A percentile compares a stretch with the other conserved stretches of the same genome.
These are phyloP conservation scores for Megaustenia siamemsis DNA, from an alignment of 2,888 invertebrate species.

Conservation along the genomic window DNA sequence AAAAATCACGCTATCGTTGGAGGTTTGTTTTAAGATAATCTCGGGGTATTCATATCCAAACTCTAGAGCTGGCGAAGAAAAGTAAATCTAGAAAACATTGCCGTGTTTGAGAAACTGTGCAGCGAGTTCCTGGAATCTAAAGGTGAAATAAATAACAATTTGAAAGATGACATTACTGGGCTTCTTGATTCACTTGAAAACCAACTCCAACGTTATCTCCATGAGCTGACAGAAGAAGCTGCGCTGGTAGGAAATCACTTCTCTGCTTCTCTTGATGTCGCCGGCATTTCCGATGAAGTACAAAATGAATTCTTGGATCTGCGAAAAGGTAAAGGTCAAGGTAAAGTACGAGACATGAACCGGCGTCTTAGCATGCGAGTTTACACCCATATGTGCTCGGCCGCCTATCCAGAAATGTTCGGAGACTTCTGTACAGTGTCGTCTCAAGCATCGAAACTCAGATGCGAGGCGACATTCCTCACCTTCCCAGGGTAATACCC, in stretches of 20 bases:
- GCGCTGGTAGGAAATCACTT: not conserved
- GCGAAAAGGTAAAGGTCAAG: too few relatives aligned
- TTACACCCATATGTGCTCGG: too few relatives aligned
- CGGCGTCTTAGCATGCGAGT: too few relatives aligned
- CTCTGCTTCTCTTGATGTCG: not conserved
- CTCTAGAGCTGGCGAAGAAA: not conserved
- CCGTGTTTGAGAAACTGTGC: not conserved
- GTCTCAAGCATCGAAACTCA: too few relatives aligned
- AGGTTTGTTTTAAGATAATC: too few relatives aligned
- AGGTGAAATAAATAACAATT: not conserved
- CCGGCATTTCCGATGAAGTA: not conserved
- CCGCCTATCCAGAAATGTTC: too few relatives aligned
- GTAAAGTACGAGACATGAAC: too few relatives aligned
- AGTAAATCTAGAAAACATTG: slow-evolving; percentile 1
- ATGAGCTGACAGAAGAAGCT: not conserved
- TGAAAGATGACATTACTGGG: not conserved
- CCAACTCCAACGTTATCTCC: not conserved
- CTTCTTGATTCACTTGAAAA: not conserved
- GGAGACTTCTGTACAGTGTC: too few relatives aligned
- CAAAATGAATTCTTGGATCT: slow-evolving; percentile 4
- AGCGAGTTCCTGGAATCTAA: not conserved
- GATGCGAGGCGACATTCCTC: too few relatives aligned
- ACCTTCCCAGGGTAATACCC: too few relatives aligned
- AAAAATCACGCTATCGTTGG: too few relatives aligned
- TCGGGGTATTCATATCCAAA: not conserved